These are phyloP conservation scores for Orius insidiosus DNA, from an alignment of 1,140 invertebrate species.

Conservation along the genomic window DNA sequence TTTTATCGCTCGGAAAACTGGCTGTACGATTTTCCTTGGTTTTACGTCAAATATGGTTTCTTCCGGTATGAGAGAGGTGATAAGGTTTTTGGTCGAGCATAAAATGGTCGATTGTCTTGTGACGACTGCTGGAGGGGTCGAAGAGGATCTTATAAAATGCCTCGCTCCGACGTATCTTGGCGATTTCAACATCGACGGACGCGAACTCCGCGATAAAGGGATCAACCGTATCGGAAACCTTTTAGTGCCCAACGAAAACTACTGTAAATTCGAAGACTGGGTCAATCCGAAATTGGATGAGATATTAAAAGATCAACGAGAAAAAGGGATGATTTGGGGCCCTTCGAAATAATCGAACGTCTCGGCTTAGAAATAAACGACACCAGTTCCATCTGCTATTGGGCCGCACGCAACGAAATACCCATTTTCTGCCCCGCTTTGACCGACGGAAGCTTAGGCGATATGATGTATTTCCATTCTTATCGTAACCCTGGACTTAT, in stretches of 20 bases:
- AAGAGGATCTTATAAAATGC: conserved; percentile 99
- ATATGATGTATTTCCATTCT: conserved; percentile 99
- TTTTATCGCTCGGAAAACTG: conserved; percentile 56
- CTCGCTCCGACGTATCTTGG: conserved; percentile 86
- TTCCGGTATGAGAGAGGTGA: conserved; percentile 80
- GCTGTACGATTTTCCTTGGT: conserved; percentile 93
- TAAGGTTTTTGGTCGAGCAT: conserved; percentile 78
- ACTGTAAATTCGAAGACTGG: conserved; percentile 98
- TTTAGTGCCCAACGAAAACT: conserved; percentile 95
- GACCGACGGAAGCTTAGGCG: conserved; percentile 95
- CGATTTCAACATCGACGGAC: conserved; percentile 70
- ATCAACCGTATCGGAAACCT: conserved; percentile 97
- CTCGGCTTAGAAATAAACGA: conserved; percentile 86
- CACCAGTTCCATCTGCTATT: conserved; percentile 88
- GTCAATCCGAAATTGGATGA: conserved; percentile 83
- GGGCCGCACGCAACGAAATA: conserved; percentile 95
- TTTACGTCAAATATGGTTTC: conserved; percentile 98
- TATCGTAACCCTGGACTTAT: conserved; percentile 81
- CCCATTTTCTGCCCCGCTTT: conserved; percentile 95
- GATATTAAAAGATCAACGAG: conserved; percentile 78
- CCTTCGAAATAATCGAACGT: conserved; percentile 71
- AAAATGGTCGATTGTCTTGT: conserved; percentile 90
- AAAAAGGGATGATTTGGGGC: conserved; percentile 65
- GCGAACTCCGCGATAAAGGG: conserved; percentile 60
- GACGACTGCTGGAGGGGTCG: conserved; percentile 92